Base-by-base conservation (phyloP, 2,113 vertebrate genomes). In the Embiotoca jacksoni region DNA sequence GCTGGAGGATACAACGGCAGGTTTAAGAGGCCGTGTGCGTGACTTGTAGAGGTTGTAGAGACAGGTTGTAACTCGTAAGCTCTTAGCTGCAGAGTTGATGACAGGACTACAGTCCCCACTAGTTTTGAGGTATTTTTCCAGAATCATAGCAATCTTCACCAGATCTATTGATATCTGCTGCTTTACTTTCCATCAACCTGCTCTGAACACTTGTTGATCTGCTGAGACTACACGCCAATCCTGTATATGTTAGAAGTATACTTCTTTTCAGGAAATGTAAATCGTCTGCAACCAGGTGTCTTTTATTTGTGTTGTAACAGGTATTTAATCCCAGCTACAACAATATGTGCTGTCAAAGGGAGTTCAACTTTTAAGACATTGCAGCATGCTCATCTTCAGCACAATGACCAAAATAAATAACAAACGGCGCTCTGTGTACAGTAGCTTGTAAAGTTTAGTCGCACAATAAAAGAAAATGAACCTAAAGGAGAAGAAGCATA, bases 401-500 rank as follows among this genome's bases (percentile, higher is more conserved):
- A 39, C 16, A 68, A 35, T 53, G 3, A 68, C 67, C n/a, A 66
- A 44, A 56, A 57, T 44, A 14, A 15, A 49, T 35, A 44, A 46
- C 46, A 72, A 64, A 14, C 49, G 2, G 31, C 52, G 49, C 41
- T 73, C 54, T 30, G 59, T 59, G 62, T 39, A 23, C 23, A 23
- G 23, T 23, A 57, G 30, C 62, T 23, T 72, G 9, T 57, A 56
- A 37, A 70, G 35, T 75, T 64, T 7, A 62, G 31, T 39, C 30
- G 46, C 33, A 65, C 35, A 60, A 15, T 2, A 7, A 6, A 74
- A 64, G 13, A 72, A 69, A 56, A 46, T 14, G 3, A 67, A 58
- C 44, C 62, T 62, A 52, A 69, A 70, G 30, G 71, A 81, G 23
- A 4, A 78, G 61, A 63, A 10, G 53, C 62, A 69, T 46, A 72